Base-by-base conservation (phyloP, 2,797 vertebrate genomes). In the Leptatherina wallacei region DNA sequence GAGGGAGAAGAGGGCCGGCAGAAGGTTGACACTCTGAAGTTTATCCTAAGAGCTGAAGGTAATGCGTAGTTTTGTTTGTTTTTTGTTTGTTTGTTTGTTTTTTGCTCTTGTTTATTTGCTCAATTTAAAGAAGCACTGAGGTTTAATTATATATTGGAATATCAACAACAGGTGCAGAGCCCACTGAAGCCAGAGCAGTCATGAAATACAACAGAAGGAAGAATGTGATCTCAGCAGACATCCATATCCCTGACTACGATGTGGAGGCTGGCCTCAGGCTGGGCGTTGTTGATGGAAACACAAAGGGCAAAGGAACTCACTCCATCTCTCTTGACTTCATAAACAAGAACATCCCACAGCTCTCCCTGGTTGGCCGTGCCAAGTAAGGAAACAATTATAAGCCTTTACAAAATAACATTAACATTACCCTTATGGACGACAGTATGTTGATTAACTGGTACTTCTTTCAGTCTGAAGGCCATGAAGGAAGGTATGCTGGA, bases 21-120 rank as follows among this genome's bases (percentile, higher is more conserved):
- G 62, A 86, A 94, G 70, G 91, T 95, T 71, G 95, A 98, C 70
- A 92, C 90, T 32, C 55, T 98, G 57, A 95, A 92, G 65, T 84
- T 98, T 71, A 80, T 89, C 69, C 40, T 96, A 61, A 94, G 95
- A 70, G 93, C 95, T 77, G 96, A 98, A 93, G 96, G 98, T 97
- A 94, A 61, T 2, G 4, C 36, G 57, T 7, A 35, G 4, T 20
- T 51, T 30, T 24, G 0, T 33, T 11, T 30, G 8, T 35, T 24
- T 33, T 52, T 22, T 65, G 3, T 52, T 4, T 16, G 3, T 11
- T n/a, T 69, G 2, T 62, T 35, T 35, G 2, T 42, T 2, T 16
- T 36, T 33, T 40, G 20, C 61, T 3, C 51, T 3, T 20, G 9
- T 13, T 24, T 63, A 2, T 5, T 47, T n/a, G 18, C 20, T n/a